Evolutionary conservation across 2,797 vertebrate genomes (phyloP).

Genomic region (Coregonus ussuriensis): DNA sequence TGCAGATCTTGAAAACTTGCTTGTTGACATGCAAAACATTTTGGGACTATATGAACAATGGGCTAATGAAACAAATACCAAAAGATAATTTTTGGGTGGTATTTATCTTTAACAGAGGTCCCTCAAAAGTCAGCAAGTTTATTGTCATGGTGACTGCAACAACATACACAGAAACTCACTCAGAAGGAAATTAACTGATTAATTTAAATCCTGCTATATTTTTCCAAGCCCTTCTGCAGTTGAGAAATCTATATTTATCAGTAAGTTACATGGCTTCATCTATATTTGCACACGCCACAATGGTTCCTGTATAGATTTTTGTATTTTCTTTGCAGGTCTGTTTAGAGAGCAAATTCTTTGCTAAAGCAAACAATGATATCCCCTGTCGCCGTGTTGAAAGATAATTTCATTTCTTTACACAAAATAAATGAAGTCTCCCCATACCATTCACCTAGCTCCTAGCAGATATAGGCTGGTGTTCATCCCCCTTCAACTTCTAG

Average conservation of each 20-base stretch:
- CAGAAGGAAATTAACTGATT: conserved; percentile 31
- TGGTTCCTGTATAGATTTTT: conserved; percentile 24
- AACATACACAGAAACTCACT: conserved; percentile 19
- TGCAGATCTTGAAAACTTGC: no score
- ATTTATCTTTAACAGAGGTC: not conserved
- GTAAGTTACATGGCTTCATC: conserved; percentile 47
- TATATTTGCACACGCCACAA: conserved; percentile 53
- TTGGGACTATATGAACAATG: no score
- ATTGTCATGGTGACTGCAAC: conserved; percentile 24
- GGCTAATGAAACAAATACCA: no score
- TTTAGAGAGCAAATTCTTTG: conserved; percentile 70
- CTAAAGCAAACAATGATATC: conserved; percentile 56
- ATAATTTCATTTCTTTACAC: conserved; percentile 44
- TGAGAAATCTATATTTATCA: conserved; percentile 34
- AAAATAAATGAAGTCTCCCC: conserved; percentile 55
- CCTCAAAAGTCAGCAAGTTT: conserved; percentile 35
- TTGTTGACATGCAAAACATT: no score
- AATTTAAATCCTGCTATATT: conserved; percentile 53
- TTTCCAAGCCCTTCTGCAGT: conserved; percentile 41
- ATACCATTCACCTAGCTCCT: conserved; percentile 18
- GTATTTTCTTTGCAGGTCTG: conserved; percentile 52
- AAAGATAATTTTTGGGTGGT: no score
- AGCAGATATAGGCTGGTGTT: conserved; percentile 20
- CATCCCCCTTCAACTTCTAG: conserved; percentile 19
- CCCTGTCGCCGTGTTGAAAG: conserved; percentile 48